A percentile compares a stretch with the other conserved stretches of the same genome.
phyloP scores from a whole-genome alignment of 2,113 vertebrate species.

The Odocoileus virginianus region DNA sequence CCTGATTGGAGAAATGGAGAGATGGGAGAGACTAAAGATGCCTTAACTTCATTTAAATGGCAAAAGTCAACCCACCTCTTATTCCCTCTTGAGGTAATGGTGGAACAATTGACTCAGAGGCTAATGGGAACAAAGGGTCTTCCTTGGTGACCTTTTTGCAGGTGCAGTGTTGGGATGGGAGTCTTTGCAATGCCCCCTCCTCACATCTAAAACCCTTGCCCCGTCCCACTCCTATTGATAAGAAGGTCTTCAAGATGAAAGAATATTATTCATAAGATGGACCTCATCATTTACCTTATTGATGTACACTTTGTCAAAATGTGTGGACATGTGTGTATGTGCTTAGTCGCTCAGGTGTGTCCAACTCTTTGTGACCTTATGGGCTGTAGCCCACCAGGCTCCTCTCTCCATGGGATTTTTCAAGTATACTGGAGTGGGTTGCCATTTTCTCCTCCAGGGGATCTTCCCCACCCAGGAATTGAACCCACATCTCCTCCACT shows the following conservation, averaged over 20 bases:
- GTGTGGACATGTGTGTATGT: background rate
- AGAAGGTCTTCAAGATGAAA: background rate
- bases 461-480: background rate
- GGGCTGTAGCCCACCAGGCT: background rate
- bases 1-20: background rate
- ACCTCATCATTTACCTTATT: background rate
- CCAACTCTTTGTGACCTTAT: background rate
- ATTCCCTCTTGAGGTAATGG: background rate
- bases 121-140: background rate
- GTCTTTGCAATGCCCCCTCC: background rate
- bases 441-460: background rate
- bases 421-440: background rate
- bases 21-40: background rate
- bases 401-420: background rate
- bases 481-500: background rate
- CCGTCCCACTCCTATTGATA: background rate
- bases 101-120: background rate
- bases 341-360: background rate
- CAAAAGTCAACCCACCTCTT: background rate
- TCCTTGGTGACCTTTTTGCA: background rate
- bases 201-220: background rate
- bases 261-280: background rate
- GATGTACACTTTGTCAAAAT: background rate
- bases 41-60: background rate
- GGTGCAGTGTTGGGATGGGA: background rate